Conservation (phyloP, 2,888 invertebrate genomes). For the Phyto melanocephala region DNA sequence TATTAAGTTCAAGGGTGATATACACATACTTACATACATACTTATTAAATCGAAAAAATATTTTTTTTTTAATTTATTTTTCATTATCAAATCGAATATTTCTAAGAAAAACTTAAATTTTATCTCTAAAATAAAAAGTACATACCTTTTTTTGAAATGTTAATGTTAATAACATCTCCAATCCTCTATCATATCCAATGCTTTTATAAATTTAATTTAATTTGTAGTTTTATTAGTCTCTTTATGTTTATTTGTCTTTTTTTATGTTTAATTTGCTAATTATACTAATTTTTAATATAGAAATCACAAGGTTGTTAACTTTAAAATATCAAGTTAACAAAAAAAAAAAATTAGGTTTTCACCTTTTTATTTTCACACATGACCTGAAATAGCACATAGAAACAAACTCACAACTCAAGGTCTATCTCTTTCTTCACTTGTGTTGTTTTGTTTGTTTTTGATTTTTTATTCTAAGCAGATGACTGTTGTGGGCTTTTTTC, state of each 20-base stretch:
- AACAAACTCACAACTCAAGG: slow-evolving; percentile 15
- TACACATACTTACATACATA: too few relatives aligned
- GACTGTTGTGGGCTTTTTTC: not conserved
- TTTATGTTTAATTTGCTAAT: slow-evolving; percentile 27
- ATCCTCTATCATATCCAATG: not conserved
- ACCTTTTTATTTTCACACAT: slow-evolving; percentile 35
- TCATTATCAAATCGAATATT: too few relatives aligned
- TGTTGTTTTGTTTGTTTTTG: not conserved
- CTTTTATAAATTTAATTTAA: not conserved
- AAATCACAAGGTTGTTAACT: slow-evolving; percentile 51
- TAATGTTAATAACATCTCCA: not conserved
- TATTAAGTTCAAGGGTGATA: too few relatives aligned
- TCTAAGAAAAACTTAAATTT: too few relatives aligned
- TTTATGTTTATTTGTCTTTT: not conserved
- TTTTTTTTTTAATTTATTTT: too few relatives aligned
- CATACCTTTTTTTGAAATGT: too few relatives aligned
- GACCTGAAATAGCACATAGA: slow-evolving; percentile 39
- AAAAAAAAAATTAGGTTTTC: slow-evolving; percentile 28
- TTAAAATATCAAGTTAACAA: slow-evolving; percentile 51
- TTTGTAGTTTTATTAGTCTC: not conserved
- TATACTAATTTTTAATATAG: slow-evolving; percentile 10
- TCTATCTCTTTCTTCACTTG: not conserved
- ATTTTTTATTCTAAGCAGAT: not conserved
- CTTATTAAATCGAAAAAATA: too few relatives aligned
- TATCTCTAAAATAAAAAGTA: too few relatives aligned